Conservation (phyloP, 1,140 invertebrate genomes). For the Formica exsecta region DNA sequence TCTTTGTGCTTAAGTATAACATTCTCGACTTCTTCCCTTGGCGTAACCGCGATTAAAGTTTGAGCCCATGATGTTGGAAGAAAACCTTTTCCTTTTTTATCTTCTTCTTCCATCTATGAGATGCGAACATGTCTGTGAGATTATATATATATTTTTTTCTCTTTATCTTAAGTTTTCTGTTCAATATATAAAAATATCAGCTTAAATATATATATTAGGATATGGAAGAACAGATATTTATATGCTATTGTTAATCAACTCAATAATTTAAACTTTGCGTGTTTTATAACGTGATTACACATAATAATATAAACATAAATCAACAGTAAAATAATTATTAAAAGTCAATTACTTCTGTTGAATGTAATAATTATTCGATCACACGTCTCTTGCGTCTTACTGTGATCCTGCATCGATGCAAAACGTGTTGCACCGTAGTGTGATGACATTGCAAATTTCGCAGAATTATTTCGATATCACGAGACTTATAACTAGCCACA, state of each 20-base stretch:
- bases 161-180: too few relatives aligned
- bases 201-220: background rate
- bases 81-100: too few relatives aligned
- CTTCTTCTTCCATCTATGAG: too few relatives aligned
- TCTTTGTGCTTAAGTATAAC: too few relatives aligned
- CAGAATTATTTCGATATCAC: background rate
- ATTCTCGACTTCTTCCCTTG: too few relatives aligned
- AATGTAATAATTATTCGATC: background rate
- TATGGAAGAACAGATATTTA: background rate
- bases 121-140: too few relatives aligned
- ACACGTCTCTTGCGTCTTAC: background rate
- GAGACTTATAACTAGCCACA: conserved; percentile 53
- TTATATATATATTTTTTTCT: too few relatives aligned
- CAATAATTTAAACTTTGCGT: background rate
- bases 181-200: too few relatives aligned
- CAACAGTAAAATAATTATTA: background rate
- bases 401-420: background rate
- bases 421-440: background rate
- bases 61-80: too few relatives aligned
- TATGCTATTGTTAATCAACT: background rate
- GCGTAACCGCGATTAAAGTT: too few relatives aligned
- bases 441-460: too few relatives aligned
- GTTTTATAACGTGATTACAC: background rate
- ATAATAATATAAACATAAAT: background rate
- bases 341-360: conserved; percentile 8